Conservation (phyloP, 2,888 invertebrate species). For the Bimastos eiseni region DNA sequence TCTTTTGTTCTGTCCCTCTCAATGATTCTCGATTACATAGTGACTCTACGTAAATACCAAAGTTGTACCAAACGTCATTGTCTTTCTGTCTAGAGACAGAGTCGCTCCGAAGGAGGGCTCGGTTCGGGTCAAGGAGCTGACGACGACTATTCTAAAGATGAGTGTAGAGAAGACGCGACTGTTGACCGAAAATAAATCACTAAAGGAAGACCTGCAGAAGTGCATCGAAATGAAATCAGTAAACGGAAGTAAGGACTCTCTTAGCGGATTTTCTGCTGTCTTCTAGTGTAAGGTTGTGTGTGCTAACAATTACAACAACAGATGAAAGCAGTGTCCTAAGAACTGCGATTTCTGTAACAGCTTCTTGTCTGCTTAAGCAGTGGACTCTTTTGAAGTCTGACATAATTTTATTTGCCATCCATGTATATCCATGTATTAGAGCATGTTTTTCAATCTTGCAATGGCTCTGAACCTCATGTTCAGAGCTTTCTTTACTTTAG, state of each 20-base stretch:
- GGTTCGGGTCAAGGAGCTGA: constrained; percentile 49
- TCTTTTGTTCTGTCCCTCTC: too few relatives aligned
- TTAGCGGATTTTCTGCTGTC: neutral
- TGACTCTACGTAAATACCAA: neutral
- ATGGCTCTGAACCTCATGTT: too few relatives aligned
- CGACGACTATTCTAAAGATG: constrained; percentile 51
- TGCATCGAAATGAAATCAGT: constrained; percentile 25
- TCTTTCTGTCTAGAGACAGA: neutral
- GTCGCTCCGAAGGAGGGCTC: constrained; percentile 44
- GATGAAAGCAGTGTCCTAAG: too few relatives aligned
- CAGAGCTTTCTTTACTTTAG: too few relatives aligned
- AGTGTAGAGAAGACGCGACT: constrained; percentile 56
- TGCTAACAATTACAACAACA: too few relatives aligned
- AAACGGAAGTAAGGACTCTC: neutral
- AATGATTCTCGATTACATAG: neutral
- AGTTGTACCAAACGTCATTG: neutral
- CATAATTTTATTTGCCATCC: too few relatives aligned
- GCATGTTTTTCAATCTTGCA: too few relatives aligned
- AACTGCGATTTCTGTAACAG: too few relatives aligned
- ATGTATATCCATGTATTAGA: too few relatives aligned
- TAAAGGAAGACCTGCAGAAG: constrained; percentile 57
- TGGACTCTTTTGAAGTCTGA: too few relatives aligned
- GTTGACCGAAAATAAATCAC: constrained; percentile 54
- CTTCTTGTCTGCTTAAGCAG: too few relatives aligned
- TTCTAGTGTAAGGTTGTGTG: neutral